Conservation (phyloP, 1,140 invertebrate species). For the Lucilia cuprina region DNA sequence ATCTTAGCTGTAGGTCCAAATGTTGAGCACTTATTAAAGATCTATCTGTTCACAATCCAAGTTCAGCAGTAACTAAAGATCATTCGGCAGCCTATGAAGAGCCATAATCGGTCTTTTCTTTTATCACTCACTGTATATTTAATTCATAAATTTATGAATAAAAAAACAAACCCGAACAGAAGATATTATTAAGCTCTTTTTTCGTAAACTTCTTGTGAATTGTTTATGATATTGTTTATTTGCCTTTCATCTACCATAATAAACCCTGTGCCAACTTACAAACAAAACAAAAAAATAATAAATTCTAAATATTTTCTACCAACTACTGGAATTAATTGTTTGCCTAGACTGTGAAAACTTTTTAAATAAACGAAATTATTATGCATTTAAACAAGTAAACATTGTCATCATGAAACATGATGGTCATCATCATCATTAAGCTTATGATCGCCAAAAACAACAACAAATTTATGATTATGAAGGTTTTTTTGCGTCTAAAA, state of each 20-base stretch:
- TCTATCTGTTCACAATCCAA: too few species aligned
- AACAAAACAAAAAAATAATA: neutral
- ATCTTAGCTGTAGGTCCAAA: too few species aligned
- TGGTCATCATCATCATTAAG: neutral
- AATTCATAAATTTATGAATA: neutral
- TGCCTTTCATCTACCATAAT: neutral
- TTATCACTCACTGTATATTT: neutral
- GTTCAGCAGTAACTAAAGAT: too few species aligned
- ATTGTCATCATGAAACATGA: neutral
- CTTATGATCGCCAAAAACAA: neutral
- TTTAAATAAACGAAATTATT: slow-evolving; percentile 28
- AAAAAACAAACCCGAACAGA: too few species aligned
- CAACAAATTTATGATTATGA: neutral
- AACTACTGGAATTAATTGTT: slow-evolving; percentile 36
- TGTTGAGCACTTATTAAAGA: too few species aligned
- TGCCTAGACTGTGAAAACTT: slow-evolving; percentile 24
- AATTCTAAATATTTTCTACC: slow-evolving; percentile 20
- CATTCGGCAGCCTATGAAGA: too few species aligned
- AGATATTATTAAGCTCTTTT: neutral
- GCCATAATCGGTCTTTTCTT: neutral
- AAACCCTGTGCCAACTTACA: neutral
- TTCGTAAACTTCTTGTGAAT: neutral
- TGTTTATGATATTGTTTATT: neutral
- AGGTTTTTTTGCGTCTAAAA: neutral
- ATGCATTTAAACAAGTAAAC: neutral